phyloP scores from a whole-genome alignment of 2,113 vertebrate species.

The Ploceus nigricollis region DNA sequence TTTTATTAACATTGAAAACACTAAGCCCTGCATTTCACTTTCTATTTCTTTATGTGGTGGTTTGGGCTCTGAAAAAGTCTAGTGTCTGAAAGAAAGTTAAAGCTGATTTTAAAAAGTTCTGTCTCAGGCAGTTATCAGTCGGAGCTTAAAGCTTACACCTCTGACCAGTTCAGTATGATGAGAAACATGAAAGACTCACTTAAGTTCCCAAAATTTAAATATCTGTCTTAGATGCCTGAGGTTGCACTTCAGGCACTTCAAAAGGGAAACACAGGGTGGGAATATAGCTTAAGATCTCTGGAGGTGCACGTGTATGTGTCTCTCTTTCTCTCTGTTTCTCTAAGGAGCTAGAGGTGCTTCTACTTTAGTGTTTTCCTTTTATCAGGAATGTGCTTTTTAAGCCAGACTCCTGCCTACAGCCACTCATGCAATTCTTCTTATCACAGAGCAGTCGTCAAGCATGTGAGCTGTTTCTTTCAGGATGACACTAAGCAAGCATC shows the following conservation, averaged over 20 bases:
- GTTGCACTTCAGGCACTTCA: background rate
- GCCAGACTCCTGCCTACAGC: background rate
- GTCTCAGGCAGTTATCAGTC: background rate
- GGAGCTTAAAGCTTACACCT: background rate
- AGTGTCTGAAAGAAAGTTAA: background rate
- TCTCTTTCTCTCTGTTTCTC: background rate
- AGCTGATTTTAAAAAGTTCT: background rate
- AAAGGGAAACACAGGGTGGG: background rate
- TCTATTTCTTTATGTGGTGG: background rate
- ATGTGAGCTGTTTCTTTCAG: background rate
- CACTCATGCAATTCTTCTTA: background rate
- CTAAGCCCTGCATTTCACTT: background rate
- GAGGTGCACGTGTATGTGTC: accelerated
- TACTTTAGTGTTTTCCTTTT: background rate
- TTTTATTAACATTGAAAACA: background rate
- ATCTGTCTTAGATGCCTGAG: background rate
- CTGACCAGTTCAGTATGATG: background rate
- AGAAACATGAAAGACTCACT: background rate
- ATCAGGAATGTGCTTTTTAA: background rate
- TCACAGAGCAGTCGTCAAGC: background rate
- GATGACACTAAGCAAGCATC: background rate
- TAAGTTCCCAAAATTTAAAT: background rate
- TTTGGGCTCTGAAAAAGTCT: background rate
- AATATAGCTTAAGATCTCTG: background rate
- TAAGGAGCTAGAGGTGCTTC: background rate